Conservation (phyloP, 1,140 invertebrate genomes). For the Myzus persicae region DNA sequence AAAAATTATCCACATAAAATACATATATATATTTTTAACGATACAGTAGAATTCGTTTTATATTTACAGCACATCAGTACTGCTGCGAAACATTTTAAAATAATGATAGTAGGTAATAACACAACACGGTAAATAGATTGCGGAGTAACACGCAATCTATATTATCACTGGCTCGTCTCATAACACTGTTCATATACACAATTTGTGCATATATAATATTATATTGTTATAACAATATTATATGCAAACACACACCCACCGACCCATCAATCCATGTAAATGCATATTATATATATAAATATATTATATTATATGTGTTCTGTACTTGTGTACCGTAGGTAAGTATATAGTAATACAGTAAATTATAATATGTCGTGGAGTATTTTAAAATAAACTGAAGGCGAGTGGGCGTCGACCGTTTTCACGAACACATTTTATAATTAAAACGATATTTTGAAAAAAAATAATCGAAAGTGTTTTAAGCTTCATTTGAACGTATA, state of each 20-base stretch:
- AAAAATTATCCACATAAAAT: neutral
- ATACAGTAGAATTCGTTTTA: neutral
- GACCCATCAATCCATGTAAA: neutral
- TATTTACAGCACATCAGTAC: neutral
- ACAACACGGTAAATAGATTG: neutral
- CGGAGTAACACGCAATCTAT: neutral
- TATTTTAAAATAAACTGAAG: neutral
- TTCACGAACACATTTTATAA: neutral
- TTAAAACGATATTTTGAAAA: constrained; percentile 39
- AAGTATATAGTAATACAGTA: too few relatives aligned
- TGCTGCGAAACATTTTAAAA: neutral
- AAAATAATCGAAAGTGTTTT: neutral
- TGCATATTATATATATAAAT: neutral
- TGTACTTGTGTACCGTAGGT: neutral
- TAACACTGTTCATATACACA: neutral
- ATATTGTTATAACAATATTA: neutral
- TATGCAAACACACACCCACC: neutral
- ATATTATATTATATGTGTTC: neutral
- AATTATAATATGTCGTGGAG: neutral
- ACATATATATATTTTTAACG: neutral
- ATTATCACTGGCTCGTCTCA: neutral
- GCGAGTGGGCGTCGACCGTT: constrained; percentile 35
- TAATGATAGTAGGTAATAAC: neutral
- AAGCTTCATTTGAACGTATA: neutral
- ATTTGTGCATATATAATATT: neutral